Conservation (phyloP, 2,113 vertebrate genomes). For the Gobiocypris rarus region DNA sequence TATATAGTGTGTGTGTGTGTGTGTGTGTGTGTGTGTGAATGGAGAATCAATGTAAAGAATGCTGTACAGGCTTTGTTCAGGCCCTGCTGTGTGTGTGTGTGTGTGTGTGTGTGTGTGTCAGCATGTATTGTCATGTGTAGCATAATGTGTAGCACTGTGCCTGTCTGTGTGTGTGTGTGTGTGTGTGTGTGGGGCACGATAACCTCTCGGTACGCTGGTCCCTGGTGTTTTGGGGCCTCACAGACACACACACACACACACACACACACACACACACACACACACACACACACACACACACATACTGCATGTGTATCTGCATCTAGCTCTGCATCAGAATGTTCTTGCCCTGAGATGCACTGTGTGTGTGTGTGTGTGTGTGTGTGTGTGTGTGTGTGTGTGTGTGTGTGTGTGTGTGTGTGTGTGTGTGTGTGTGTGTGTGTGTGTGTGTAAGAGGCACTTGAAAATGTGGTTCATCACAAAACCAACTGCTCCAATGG, state of each 20-base stretch:
- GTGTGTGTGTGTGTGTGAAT: neutral
- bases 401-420: conserved; percentile 5
- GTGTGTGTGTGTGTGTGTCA: conserved; percentile 21
- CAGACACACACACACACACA: neutral
- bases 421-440: neutral
- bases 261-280: neutral
- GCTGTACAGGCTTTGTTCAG: conserved; percentile 3
- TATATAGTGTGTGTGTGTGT: neutral
- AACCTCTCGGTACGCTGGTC: neutral
- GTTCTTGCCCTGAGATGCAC: neutral
- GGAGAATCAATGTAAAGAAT: neutral
- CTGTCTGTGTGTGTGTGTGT: no score
- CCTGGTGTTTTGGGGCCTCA: neutral
- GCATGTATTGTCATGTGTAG: no score
- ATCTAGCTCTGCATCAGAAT: conserved; percentile 29
- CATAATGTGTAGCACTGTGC: no score
- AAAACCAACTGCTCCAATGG: conserved; percentile 17
- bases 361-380: conserved; percentile 9
- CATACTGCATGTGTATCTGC: neutral
- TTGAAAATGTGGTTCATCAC: neutral
- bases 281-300: neutral
- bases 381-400: neutral
- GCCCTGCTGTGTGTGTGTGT: neutral
- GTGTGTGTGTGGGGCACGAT: neutral
- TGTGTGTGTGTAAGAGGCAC: conserved; percentile 35